These are phyloP conservation scores for Nannoperca australis DNA, from an alignment of 2,797 vertebrate species.

Conservation along the genomic window DNA sequence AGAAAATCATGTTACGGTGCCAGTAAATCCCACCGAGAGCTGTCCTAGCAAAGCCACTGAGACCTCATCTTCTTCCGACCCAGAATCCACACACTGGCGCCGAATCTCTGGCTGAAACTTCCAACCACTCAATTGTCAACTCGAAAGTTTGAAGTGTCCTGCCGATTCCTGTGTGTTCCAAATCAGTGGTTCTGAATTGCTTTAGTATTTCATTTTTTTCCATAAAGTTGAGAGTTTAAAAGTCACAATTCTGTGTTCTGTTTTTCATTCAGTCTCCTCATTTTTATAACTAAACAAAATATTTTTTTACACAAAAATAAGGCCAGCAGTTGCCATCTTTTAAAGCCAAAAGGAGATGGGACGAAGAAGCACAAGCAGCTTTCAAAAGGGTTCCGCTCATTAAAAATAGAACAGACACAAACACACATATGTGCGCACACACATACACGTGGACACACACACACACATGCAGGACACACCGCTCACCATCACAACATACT, in stretches of 20 bases:
- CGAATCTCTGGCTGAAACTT: not conserved
- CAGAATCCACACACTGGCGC: constrained; percentile 37
- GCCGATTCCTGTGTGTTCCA: constrained; percentile 24
- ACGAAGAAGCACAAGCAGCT: constrained; percentile 47
- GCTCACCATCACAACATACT: constrained; percentile 57
- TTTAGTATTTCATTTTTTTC: constrained; percentile 19
- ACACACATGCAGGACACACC: constrained; percentile 14
- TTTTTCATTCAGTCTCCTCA: not conserved
- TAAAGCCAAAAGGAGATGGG: constrained; percentile 44
- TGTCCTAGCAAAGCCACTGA: constrained; percentile 48
- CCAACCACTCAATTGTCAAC: not conserved
- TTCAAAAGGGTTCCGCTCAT: constrained; percentile 66
- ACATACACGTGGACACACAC: not conserved
- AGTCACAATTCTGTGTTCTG: not conserved
- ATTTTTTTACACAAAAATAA: constrained; percentile 35
- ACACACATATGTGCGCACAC: not conserved
- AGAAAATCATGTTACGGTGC: constrained; percentile 52
- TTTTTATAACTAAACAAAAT: not conserved
- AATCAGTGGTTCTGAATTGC: constrained; percentile 37
- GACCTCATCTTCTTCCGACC: constrained; percentile 36
- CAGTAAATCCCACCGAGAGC: constrained; percentile 58
- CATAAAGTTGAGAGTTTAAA: constrained; percentile 7
- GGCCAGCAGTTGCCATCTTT: constrained; percentile 41
- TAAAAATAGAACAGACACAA: constrained; percentile 72
- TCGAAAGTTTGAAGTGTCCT: constrained; percentile 10